These are phyloP conservation scores for Bombus polaris DNA, from an alignment of 1,140 invertebrate genomes.

Conservation along the genomic window DNA sequence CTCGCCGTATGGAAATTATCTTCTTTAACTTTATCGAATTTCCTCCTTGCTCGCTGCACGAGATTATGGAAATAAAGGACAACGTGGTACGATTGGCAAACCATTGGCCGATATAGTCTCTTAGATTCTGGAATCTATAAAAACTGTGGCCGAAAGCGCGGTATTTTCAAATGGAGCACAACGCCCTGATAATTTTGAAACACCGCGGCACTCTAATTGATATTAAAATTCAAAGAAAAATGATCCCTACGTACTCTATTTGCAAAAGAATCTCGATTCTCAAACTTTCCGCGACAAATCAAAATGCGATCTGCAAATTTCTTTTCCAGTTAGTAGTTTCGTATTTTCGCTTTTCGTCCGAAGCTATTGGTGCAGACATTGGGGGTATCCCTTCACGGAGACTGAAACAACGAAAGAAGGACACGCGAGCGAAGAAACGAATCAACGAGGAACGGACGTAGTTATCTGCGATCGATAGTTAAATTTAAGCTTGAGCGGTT, in stretches of 20 bases:
- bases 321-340: not conserved
- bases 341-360: not conserved
- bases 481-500: conserved; percentile 54
- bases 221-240: not conserved
- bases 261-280: no score
- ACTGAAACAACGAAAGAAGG: not conserved
- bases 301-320: not conserved
- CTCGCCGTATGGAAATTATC: not conserved
- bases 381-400: no score
- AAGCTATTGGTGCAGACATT: not conserved
- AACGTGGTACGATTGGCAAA: not conserved
- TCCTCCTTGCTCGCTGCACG: not conserved
- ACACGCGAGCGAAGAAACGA: conserved; percentile 4
- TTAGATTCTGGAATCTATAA: not conserved
- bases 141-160: not conserved
- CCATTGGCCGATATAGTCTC: conserved; percentile 18
- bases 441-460: conserved; percentile 19
- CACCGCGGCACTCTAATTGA: not conserved
- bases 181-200: not conserved
- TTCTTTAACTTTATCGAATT: not conserved
- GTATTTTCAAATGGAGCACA: not conserved
- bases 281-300: not conserved
- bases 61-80: conserved; percentile 21
- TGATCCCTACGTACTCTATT: not conserved
- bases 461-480: conserved; percentile 56